phyloP scores from a whole-genome alignment of 2,797 vertebrate genomes.

The Melanitta fusca region DNA sequence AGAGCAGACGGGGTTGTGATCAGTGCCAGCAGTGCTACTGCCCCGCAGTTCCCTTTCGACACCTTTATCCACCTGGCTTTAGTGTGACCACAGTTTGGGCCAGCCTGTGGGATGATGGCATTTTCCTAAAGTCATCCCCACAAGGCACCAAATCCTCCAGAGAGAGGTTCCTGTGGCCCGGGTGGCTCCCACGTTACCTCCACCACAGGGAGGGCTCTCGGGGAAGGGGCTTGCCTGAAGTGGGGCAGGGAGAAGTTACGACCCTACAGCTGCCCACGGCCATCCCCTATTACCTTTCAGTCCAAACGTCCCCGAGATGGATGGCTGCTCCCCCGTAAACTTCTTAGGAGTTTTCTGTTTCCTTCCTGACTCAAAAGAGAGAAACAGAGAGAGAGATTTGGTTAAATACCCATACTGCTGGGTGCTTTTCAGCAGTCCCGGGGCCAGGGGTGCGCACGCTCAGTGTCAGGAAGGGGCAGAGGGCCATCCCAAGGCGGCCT shows the following conservation, averaged over 20 bases:
- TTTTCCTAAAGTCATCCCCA: no score
- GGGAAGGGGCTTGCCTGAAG: neutral
- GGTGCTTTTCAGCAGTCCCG: neutral
- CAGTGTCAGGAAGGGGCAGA: neutral
- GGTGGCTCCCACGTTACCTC: fast-evolving
- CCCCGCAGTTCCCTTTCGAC: neutral
- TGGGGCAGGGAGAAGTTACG: neutral
- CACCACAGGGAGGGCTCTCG: neutral
- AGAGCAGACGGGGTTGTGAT: neutral
- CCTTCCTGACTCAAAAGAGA: constrained; percentile 94
- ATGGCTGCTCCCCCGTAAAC: constrained; percentile 97
- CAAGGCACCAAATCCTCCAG: neutral
- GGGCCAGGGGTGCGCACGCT: neutral
- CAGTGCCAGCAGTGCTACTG: neutral
- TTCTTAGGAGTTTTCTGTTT: constrained; percentile 99
- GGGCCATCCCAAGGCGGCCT: neutral
- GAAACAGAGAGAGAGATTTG: constrained; percentile 76
- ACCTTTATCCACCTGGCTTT: no score
- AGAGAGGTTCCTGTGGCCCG: fast-evolving
- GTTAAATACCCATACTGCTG: constrained; percentile 78
- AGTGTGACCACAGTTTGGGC: no score
- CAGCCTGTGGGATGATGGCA: no score
- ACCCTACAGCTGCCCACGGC: neutral
- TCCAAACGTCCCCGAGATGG: constrained; percentile 96
- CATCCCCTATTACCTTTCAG: constrained; percentile 88